Conservation (phyloP, 2,888 invertebrate genomes). For the Dexiosoma caninum region DNA sequence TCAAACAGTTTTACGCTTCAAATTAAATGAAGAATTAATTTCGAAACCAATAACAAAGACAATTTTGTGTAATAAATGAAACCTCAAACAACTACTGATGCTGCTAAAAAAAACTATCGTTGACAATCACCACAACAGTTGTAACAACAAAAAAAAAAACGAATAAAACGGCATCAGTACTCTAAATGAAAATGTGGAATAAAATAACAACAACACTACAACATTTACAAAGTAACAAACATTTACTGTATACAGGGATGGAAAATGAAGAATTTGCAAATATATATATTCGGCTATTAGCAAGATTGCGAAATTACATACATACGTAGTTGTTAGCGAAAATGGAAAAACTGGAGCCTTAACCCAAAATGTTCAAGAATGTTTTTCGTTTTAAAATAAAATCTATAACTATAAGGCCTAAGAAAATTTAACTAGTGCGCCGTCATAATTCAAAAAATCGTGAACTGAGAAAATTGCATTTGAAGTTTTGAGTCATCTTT, state of each 20-base stretch:
- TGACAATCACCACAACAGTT: conserved; percentile 38
- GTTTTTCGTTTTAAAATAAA: no score
- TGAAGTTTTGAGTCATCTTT: no score
- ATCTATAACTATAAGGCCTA: no score
- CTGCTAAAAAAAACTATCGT: conserved; percentile 32
- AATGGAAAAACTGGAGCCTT: no score
- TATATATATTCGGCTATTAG: background rate
- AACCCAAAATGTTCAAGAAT: no score
- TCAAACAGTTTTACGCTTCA: background rate
- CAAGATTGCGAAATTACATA: no score
- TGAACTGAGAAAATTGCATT: no score
- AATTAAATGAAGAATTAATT: conserved; percentile 46
- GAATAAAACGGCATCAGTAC: background rate
- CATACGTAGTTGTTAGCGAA: no score
- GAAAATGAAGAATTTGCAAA: background rate
- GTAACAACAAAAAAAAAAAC: background rate
- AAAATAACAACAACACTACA: background rate
- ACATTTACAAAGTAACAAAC: background rate
- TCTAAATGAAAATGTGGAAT: conserved; percentile 21
- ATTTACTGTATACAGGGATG: background rate
- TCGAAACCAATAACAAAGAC: conserved; percentile 37
- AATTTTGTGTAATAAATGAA: conserved; percentile 40
- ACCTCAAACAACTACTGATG: conserved; percentile 36
- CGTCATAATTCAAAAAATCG: no score
- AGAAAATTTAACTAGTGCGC: no score